Percentiles rank a stretch among this genome's conserved stretches.
These are phyloP conservation scores for Clinocottus analis DNA, from an alignment of 2,113 vertebrate genomes.

Conservation along the genomic window DNA sequence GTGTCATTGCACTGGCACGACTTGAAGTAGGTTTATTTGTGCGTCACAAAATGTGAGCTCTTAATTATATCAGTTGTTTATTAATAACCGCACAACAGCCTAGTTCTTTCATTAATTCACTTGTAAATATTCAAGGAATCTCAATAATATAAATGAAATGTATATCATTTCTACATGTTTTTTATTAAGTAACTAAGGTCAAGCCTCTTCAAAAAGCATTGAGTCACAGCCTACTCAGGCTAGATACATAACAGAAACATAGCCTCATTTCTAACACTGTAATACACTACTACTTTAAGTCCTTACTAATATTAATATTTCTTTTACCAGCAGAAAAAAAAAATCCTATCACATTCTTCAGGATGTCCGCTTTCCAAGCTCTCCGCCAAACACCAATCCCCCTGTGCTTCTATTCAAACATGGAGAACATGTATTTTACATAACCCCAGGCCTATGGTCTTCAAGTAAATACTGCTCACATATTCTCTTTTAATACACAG, in stretches of 20 bases:
- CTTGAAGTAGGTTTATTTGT: background rate
- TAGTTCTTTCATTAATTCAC: background rate
- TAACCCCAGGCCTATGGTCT: constrained; percentile 12
- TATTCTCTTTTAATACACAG: constrained; percentile 55
- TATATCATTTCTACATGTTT: too few relatives aligned
- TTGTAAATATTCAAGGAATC: background rate
- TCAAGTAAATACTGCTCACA: constrained; percentile 51
- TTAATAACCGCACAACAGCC: constrained; percentile 33
- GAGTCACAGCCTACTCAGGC: background rate
- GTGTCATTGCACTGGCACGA: constrained; percentile 7
- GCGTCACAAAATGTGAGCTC: constrained; percentile 4
- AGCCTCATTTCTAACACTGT: background rate
- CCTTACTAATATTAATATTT: background rate
- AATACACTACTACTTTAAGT: background rate
- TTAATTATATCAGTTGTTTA: constrained; percentile 10
- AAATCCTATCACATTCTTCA: constrained; percentile 31
- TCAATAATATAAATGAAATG: background rate
- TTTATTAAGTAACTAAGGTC: background rate
- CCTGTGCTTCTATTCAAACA: constrained; percentile 40
- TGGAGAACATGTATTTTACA: constrained; percentile 43
- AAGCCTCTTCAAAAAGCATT: background rate
- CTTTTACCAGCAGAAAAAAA: constrained; percentile 6
- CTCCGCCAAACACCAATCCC: constrained; percentile 29
- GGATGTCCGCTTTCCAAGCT: constrained; percentile 44
- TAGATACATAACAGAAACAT: background rate